Evolutionary conservation across 2,888 invertebrate species (phyloP).

Genomic region (Epirrhoe alternata): DNA sequence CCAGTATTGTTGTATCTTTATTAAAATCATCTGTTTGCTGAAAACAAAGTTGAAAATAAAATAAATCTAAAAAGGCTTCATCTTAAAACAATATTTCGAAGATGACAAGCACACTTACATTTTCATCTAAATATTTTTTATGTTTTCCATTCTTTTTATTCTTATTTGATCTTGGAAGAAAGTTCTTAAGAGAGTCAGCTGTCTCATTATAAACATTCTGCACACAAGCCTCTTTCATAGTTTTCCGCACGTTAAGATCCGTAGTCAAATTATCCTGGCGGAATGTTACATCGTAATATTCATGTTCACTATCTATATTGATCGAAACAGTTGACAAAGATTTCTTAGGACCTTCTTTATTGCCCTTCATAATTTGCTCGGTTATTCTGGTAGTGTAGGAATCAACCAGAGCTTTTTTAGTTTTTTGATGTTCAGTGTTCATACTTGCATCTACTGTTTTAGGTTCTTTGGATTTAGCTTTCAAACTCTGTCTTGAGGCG

Average conservation of each 20-base stretch:
- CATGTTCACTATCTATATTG: conserved; percentile 66
- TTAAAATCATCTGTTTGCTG: conserved; percentile 53
- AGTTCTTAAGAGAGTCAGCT: conserved; percentile 43
- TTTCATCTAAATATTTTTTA: conserved; percentile 6
- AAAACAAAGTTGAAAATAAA: conserved; percentile 49
- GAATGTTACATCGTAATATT: conserved; percentile 63
- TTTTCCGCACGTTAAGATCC: conserved; percentile 59
- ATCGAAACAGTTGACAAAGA: conserved; percentile 62
- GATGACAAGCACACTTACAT: conserved; percentile 24
- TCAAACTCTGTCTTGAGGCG: conserved; percentile 13
- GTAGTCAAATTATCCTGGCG: conserved; percentile 55
- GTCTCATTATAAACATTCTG: conserved; percentile 42
- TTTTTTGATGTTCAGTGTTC: conserved; percentile 50
- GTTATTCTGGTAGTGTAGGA: conserved; percentile 57
- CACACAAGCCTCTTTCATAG: conserved; percentile 47
- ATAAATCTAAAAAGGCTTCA: too few relatives aligned
- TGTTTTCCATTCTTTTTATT: conserved; percentile 1
- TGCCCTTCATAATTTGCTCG: conserved; percentile 44
- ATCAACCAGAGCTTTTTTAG: conserved; percentile 64
- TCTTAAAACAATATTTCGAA: too few relatives aligned
- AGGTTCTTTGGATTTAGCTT: conserved; percentile 37
- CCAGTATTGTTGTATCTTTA: conserved; percentile 52
- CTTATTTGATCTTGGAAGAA: conserved; percentile 18
- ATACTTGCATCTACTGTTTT: conserved; percentile 42
- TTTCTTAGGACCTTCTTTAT: conserved; percentile 40